These are phyloP conservation scores for Drosophila kohkoa DNA, from an alignment of 1,140 invertebrate species.

Conservation along the genomic window DNA sequence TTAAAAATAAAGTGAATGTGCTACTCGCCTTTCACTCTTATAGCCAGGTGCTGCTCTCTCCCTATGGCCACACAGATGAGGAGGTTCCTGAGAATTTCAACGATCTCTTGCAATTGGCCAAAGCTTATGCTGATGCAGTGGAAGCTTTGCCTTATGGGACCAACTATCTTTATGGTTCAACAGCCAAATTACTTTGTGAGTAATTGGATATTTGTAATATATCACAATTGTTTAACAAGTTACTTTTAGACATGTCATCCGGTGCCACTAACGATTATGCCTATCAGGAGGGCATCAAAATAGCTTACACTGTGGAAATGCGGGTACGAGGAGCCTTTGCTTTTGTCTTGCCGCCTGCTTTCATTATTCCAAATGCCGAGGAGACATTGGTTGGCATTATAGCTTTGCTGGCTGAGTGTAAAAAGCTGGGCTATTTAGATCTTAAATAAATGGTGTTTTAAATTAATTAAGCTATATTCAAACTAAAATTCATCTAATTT, in stretches of 20 bases:
- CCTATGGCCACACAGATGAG: slow-evolving; percentile 85
- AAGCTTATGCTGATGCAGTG: slow-evolving; percentile 85
- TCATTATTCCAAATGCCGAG: slow-evolving; percentile 92
- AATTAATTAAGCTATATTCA: slow-evolving; percentile 55
- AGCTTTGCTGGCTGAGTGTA: slow-evolving; percentile 87
- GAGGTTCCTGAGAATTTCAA: slow-evolving; percentile 85
- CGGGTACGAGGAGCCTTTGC: slow-evolving; percentile 93
- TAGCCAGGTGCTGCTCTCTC: slow-evolving; percentile 85
- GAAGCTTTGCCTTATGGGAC: slow-evolving; percentile 85
- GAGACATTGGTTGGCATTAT: slow-evolving; percentile 92
- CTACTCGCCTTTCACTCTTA: slow-evolving; percentile 87
- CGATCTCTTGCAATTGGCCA: slow-evolving; percentile 85
- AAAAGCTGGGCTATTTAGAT: slow-evolving; percentile 59
- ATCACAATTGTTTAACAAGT: neutral
- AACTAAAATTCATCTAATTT: slow-evolving; percentile 7
- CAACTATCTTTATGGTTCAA: slow-evolving; percentile 85
- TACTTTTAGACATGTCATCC: slow-evolving; percentile 69
- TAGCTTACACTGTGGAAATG: slow-evolving; percentile 87
- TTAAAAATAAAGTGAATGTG: slow-evolving; percentile 85
- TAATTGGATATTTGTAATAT: slow-evolving; percentile 9
- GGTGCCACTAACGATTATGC: slow-evolving; percentile 90
- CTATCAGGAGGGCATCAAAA: slow-evolving; percentile 86
- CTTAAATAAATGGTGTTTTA: slow-evolving; percentile 48
- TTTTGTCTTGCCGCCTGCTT: slow-evolving; percentile 92
- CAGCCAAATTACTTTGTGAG: slow-evolving; percentile 87